Percentiles rank a stretch among this genome's conserved stretches.
Conservation (phyloP, 2,888 invertebrate species). For the Dryadula phaetusa region DNA sequence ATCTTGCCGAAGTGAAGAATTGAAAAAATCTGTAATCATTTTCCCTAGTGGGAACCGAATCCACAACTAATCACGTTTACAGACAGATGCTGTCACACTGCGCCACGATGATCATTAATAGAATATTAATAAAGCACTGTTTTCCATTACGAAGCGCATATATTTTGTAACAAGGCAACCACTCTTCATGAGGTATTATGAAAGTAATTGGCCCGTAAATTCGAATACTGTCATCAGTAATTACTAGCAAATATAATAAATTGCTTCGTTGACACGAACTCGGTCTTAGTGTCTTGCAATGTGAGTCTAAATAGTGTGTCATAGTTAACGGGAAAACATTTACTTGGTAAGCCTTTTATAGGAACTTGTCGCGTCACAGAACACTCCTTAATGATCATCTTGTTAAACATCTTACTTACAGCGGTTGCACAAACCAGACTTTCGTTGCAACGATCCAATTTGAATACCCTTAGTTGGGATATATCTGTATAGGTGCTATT, state of each 20-base stretch:
- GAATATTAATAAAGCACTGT: neutral
- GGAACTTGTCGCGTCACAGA: slow-evolving; percentile 56
- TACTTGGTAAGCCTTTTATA: slow-evolving; percentile 61
- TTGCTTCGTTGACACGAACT: slow-evolving; percentile 53
- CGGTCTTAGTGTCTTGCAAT: slow-evolving; percentile 50
- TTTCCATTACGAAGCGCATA: slow-evolving; percentile 30
- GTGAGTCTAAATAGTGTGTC: slow-evolving; percentile 58
- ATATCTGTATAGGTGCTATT: slow-evolving; percentile 21
- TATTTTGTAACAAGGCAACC: slow-evolving; percentile 30
- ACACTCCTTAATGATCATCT: slow-evolving; percentile 50
- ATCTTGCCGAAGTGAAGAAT: too few relatives aligned
- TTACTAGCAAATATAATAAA: slow-evolving; percentile 61
- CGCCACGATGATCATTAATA: too few relatives aligned
- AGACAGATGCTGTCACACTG: too few relatives aligned
- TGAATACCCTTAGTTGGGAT: slow-evolving; percentile 35
- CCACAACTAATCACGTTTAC: too few relatives aligned
- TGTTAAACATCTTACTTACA: slow-evolving; percentile 50
- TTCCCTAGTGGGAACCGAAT: too few relatives aligned
- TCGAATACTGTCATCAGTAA: slow-evolving; percentile 58
- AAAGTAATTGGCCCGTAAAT: slow-evolving; percentile 60
- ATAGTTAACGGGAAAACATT: slow-evolving; percentile 65
- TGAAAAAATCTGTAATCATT: too few relatives aligned
- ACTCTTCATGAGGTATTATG: slow-evolving; percentile 38
- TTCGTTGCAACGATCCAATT: slow-evolving; percentile 49
- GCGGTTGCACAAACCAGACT: slow-evolving; percentile 47